These are phyloP conservation scores for Harmothoe impar DNA, from an alignment of 2,888 invertebrate genomes.

Conservation along the genomic window DNA sequence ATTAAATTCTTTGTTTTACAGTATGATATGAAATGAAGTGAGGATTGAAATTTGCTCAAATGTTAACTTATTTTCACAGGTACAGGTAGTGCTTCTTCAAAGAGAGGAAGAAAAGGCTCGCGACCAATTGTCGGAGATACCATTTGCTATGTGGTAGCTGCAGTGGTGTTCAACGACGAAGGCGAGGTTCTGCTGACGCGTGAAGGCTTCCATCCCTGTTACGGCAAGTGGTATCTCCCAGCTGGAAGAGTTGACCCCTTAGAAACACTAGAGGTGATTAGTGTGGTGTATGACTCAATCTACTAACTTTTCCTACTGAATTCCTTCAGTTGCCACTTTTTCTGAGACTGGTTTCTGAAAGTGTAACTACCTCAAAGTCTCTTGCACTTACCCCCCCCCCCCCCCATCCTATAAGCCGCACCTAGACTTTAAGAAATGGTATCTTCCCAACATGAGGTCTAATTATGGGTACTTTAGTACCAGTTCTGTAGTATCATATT, in stretches of 20 bases:
- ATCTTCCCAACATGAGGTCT: no score
- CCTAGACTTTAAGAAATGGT: no score
- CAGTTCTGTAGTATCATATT: no score
- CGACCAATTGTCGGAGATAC: neutral
- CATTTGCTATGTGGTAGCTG: slow-evolving; percentile 91
- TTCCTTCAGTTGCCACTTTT: no score
- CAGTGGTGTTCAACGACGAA: slow-evolving; percentile 92
- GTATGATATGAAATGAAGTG: no score
- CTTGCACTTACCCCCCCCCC: no score
- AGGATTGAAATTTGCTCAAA: no score
- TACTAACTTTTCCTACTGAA: neutral
- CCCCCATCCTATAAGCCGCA: no score
- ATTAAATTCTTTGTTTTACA: no score
- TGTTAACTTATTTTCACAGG: neutral
- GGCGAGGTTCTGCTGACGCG: slow-evolving; percentile 97
- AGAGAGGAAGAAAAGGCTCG: neutral
- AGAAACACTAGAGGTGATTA: slow-evolving; percentile 89
- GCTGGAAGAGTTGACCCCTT: slow-evolving; percentile 96
- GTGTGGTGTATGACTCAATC: neutral
- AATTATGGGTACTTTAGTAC: no score
- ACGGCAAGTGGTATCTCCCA: slow-evolving; percentile 98
- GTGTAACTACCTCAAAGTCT: no score
- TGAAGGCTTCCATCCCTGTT: slow-evolving; percentile 96
- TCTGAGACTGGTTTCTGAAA: no score
- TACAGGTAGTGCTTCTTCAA: neutral